These are phyloP conservation scores for Chloebia gouldiae DNA, from an alignment of 2,113 vertebrate genomes.

Conservation along the genomic window DNA sequence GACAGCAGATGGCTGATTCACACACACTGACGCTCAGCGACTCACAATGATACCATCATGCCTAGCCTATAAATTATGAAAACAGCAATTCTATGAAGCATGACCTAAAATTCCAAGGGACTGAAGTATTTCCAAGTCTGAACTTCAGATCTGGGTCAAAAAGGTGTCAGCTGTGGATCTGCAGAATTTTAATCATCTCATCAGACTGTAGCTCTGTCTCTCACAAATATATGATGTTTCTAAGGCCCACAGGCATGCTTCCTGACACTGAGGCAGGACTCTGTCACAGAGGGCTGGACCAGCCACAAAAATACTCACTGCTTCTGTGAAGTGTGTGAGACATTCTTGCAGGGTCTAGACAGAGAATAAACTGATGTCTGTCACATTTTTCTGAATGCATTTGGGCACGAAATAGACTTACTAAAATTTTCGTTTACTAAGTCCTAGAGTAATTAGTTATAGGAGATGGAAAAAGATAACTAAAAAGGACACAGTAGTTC, in stretches of 20 bases:
- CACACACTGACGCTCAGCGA: background rate
- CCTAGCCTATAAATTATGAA: constrained; percentile 40
- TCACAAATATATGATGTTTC: background rate
- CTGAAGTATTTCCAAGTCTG: constrained; percentile 7
- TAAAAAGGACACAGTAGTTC: background rate
- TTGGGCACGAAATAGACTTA: background rate
- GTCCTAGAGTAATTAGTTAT: background rate
- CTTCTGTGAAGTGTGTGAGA: background rate
- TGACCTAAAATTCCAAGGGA: constrained; percentile 47
- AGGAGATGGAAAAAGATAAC: background rate
- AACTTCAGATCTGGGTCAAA: constrained; percentile 50
- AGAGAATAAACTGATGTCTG: background rate
- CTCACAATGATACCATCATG: background rate
- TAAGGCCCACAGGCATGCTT: background rate
- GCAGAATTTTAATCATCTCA: constrained; percentile 1
- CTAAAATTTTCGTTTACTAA: background rate
- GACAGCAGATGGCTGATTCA: constrained; percentile 46
- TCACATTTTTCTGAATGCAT: background rate
- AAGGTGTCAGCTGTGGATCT: constrained; percentile 33
- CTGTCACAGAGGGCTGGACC: background rate
- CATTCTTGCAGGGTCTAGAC: background rate
- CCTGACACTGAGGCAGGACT: background rate
- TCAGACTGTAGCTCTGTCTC: background rate
- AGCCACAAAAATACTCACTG: background rate
- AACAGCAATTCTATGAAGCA: constrained; percentile 18